These are phyloP conservation scores for Kryptopterus vitreolus DNA, from an alignment of 2,797 vertebrate species.

Conservation along the genomic window DNA sequence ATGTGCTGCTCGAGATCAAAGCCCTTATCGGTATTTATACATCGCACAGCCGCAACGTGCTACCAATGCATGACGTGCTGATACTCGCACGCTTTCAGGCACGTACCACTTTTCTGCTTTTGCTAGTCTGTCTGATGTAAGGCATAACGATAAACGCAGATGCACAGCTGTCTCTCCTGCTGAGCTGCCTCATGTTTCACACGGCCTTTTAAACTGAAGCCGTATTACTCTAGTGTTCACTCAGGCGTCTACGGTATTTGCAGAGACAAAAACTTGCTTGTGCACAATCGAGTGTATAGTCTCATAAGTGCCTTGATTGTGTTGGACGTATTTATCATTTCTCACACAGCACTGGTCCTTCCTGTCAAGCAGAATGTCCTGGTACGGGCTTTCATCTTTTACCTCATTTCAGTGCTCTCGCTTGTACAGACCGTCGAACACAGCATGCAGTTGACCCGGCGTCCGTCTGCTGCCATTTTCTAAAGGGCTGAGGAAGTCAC, in stretches of 20 bases:
- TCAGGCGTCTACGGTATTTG: not conserved
- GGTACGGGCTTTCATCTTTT: conserved; percentile 2
- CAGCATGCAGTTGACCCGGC: not conserved
- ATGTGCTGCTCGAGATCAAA: not conserved
- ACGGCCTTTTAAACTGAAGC: not conserved
- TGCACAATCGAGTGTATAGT: not conserved
- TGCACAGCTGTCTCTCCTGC: not conserved
- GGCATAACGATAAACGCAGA: not conserved
- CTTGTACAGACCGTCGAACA: not conserved
- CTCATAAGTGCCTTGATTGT: not conserved
- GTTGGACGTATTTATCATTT: not conserved
- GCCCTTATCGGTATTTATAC: conserved; percentile 6
- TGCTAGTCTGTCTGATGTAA: not conserved
- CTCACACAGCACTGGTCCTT: not conserved
- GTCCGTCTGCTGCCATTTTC: not conserved
- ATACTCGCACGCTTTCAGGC: not conserved
- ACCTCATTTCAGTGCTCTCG: not conserved
- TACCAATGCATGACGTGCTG: not conserved
- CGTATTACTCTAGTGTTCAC: not conserved
- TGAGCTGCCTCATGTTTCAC: not conserved
- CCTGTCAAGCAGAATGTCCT: conserved; percentile 2
- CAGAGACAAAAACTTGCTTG: not conserved
- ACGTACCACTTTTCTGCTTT: not conserved
- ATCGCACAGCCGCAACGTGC: conserved; percentile 16
- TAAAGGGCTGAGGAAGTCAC: not conserved